Evolutionary conservation across 2,113 vertebrate genomes (phyloP).

Genomic region (Colistium nudipinnis): DNA sequence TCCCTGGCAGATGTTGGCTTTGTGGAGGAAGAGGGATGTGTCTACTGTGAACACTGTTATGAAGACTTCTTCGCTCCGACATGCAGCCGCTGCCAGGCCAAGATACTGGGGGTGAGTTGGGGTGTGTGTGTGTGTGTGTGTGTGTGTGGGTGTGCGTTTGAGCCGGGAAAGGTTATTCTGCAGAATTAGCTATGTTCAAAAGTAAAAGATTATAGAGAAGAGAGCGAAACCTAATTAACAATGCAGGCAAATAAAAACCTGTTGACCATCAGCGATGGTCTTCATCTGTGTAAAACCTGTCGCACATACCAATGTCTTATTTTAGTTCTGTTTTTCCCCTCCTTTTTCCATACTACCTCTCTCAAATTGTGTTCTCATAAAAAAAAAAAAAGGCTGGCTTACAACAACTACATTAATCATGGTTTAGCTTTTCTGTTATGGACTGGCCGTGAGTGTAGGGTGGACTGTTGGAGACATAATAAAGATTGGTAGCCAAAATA

Average conservation of each 20-base stretch:
- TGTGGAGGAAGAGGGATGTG: conserved; percentile 90
- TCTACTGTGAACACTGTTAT: conserved; percentile 96
- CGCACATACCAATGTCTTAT: not conserved
- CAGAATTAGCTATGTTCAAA: not conserved
- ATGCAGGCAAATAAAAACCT: not conserved
- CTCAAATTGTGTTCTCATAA: not conserved
- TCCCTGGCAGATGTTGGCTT: conserved; percentile 95
- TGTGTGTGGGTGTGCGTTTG: not conserved
- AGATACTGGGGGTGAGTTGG: conserved; percentile 85
- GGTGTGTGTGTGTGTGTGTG: conserved; percentile 74
- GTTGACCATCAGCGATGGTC: not conserved
- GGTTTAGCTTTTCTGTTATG: not conserved
- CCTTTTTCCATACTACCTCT: not conserved
- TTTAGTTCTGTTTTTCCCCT: not conserved
- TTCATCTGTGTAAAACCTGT: conserved; percentile 3
- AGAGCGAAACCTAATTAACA: not conserved
- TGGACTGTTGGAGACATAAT: too few species aligned
- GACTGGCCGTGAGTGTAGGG: not conserved
- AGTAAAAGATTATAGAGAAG: not conserved
- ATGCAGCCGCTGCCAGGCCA: conserved; percentile 91
- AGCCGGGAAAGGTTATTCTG: too few species aligned
- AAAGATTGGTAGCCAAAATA: not conserved
- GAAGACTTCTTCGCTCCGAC: conserved; percentile 95
- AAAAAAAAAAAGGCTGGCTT: not conserved
- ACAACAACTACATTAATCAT: not conserved